Evolutionary conservation across 2,797 vertebrate species (phyloP).

Genomic region (Chloroceryle amazona): DNA sequence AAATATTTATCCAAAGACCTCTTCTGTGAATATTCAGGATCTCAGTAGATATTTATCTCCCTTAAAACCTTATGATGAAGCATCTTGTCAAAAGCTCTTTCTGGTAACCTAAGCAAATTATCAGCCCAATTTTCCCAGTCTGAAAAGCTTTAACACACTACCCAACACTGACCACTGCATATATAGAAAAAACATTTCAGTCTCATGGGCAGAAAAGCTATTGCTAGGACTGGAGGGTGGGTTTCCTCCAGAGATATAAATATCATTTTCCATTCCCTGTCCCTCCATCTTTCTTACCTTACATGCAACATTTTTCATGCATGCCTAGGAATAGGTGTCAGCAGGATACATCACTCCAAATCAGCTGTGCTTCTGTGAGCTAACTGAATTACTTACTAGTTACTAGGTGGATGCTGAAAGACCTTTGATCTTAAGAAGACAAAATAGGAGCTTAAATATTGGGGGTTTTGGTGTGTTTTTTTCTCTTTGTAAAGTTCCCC

Average conservation of each 20-base stretch:
- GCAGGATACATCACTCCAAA: constrained; percentile 38
- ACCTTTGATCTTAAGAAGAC: constrained; percentile 44
- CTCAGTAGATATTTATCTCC: not conserved
- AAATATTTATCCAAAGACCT: not conserved
- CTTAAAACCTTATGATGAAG: not conserved
- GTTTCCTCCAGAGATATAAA: not conserved
- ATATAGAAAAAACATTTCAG: rapidly evolving
- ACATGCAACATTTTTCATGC: constrained; percentile 22
- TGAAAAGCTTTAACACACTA: not conserved
- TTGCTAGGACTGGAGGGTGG: not conserved
- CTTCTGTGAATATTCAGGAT: not conserved
- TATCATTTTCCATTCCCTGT: not conserved
- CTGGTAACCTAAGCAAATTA: not conserved
- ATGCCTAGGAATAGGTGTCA: constrained; percentile 47
- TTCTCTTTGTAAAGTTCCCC: not conserved
- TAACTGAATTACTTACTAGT: constrained; percentile 1
- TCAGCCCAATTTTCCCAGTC: not conserved
- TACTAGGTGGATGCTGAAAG: constrained; percentile 7
- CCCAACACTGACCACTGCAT: not conserved
- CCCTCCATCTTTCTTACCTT: not conserved
- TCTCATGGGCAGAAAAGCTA: not conserved
- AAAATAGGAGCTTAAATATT: not conserved
- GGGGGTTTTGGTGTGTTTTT: not conserved
- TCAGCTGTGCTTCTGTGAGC: constrained; percentile 14
- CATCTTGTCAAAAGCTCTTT: not conserved